These are phyloP conservation scores for Alviniconcha strummeri DNA, from an alignment of 2,888 invertebrate genomes.

Conservation along the genomic window DNA sequence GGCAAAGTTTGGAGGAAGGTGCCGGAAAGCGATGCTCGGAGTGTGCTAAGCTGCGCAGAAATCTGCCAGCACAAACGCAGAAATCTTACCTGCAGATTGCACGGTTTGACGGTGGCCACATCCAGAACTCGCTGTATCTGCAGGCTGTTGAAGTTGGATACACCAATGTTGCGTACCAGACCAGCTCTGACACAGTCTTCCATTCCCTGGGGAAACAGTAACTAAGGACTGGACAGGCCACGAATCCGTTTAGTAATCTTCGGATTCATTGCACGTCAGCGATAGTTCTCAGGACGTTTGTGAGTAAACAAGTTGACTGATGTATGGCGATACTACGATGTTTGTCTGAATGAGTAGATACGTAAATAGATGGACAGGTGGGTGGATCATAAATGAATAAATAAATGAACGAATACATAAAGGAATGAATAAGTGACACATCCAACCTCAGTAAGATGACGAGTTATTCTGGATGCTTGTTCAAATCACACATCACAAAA, in stretches of 20 bases:
- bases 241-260: not conserved
- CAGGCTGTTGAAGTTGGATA: slow-evolving; percentile 87
- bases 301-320: no score
- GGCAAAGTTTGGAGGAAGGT: no score
- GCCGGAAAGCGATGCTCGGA: no score
- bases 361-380: not conserved
- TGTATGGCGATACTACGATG: no score
- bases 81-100: slow-evolving; percentile 70
- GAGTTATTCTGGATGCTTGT: no score
- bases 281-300: no score
- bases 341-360: not conserved
- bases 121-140: slow-evolving; percentile 82
- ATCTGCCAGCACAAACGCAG: no score
- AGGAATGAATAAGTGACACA: not conserved
- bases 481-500: no score
- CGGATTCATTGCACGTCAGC: no score
- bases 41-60: no score
- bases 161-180: slow-evolving; percentile 83
- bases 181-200: slow-evolving; percentile 83
- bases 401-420: not conserved
- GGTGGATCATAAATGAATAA: not conserved
- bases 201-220: slow-evolving; percentile 73
- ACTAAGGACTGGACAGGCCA: not conserved
- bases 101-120: slow-evolving; percentile 74
- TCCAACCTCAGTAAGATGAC: no score